Evolutionary conservation across 2,888 invertebrate genomes (phyloP).

Genomic region (Chironomus tentans): DNA sequence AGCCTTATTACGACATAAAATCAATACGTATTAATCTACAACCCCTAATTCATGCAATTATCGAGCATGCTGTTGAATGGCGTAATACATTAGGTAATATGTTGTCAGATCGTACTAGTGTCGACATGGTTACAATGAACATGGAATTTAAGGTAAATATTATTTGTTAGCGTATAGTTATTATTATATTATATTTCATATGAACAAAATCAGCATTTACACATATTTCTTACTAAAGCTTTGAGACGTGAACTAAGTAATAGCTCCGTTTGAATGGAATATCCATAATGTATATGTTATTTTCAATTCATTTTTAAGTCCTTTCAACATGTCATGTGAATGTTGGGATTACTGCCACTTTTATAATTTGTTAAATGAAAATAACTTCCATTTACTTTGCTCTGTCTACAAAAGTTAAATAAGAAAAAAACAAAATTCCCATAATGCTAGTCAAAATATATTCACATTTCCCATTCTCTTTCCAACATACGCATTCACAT

Average conservation of each 20-base stretch:
- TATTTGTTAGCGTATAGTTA: background rate
- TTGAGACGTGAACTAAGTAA: background rate
- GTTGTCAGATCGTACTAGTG: slow-evolving; percentile 55
- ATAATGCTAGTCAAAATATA: background rate
- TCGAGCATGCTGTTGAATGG: slow-evolving; percentile 71
- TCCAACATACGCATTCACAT: background rate
- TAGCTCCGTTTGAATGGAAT: background rate
- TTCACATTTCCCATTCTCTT: background rate
- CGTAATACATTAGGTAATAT: slow-evolving; percentile 61
- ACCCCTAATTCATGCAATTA: slow-evolving; percentile 59
- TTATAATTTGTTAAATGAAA: background rate
- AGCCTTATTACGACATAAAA: slow-evolving; percentile 54
- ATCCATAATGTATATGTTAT: background rate
- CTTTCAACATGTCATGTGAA: background rate
- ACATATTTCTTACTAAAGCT: background rate
- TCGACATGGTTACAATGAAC: slow-evolving; percentile 59
- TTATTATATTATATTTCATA: background rate
- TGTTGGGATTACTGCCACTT: background rate
- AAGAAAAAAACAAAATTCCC: background rate
- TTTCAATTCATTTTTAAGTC: no score
- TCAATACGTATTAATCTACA: slow-evolving; percentile 64
- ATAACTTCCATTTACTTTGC: background rate
- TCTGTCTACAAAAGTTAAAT: background rate
- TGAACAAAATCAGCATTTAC: background rate
- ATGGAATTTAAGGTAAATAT: slow-evolving; percentile 56